Base-by-base conservation (phyloP, 2,888 invertebrate genomes). In the Hyalella azteca region DNA sequence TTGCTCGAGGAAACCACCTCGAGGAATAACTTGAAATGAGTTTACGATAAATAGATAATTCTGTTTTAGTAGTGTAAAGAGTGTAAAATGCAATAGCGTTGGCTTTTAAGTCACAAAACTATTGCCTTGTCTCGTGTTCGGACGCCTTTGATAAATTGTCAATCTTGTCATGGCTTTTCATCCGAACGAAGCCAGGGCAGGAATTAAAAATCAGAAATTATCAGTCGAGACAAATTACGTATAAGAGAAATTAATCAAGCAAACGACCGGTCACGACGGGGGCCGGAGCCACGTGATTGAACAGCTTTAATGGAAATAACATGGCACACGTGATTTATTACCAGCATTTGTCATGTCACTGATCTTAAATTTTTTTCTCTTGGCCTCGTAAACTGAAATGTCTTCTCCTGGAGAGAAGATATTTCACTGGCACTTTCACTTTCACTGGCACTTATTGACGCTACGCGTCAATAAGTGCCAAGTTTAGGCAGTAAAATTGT, bases 141-240 rank as follows among this genome's bases (percentile, higher is more conserved):
- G n/a, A n/a, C n/a, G n/a, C n/a, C n/a, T n/a, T n/a, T 45, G 45
- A 2, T 15, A 45, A 15, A 15, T 45, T 2, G 19, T 45, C 45
- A 45, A 45, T 15, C 1, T 2, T 2, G 45, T 45, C 45, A 45
- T 45, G 45, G 19, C 11, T 45, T 45, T 45, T 45, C 13, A 19
- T 19, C 45, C 45, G 11, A 45, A 19, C 1, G 45, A 45, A 3
- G 22, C 22, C 7, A 22, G 54, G 54, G 1, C 54, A 26, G 26
- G 26, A 26, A 54, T 54, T 26, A 54, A 54, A 54, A 54, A 26
- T 26, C 11, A 26, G 54, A 9, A 54, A 54, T 54, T 54, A 54
- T 54, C 54, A 54, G 54, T 7, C 54, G 54, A 54, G 54, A 54
- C 54, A 54, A 29, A 54, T 54, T 54, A 54, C 54, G 54, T 26